Evolutionary conservation across 2,797 vertebrate genomes (phyloP), one percentile per base, ranked within the genome.

Genomic region (Cynodonichthys magdalenae): DNA sequence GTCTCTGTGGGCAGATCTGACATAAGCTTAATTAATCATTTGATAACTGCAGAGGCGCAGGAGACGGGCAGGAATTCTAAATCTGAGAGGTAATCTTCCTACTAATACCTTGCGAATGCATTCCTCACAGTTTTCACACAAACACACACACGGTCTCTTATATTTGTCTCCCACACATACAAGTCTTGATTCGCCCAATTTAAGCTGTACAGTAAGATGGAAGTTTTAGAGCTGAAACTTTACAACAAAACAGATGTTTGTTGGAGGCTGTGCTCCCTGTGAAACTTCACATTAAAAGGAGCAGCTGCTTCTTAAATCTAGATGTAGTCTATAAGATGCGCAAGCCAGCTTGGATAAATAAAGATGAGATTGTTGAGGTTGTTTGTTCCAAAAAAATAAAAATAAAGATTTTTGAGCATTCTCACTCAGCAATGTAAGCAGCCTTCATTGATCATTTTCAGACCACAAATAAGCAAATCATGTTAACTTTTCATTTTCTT

Each of bases 21-120:
- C 77, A 78, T 60, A 61, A 75, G 80, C 76, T 82, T 90, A 90
- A 88, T 90, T 89, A 86, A 84, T 69, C 57, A 78, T 83, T 71
- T 85, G 73, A 87, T 89, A 83, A 85, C 73, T 75, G 56, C 73
- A 81, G 79, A 81, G 74, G 74, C 24, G 36, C 81, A 1, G 18
- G 66, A 84, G 72, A 75, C 65, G 51, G 59, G 69, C 66, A n/a
- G 58, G 57, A 73, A 78, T 82, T 79, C 60, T 60, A 70, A 77
- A 74, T 59, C 19, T 63, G 71, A 63, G 42, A 57, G 63, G 63
- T 75, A 66, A 86, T 79, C 65, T 63, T 50, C 42, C 49, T 46
- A 5, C 45, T 75, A 77, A 82, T 77, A n/a, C 3, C 47, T 70
- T 65, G 50, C 61, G 48, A 66, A 54, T 57, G 69, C 50, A 61